Percentiles rank a stretch among this genome's conserved stretches.
phyloP scores from a whole-genome alignment of 2,888 invertebrate genomes.

The Watsonalla cultraria region DNA sequence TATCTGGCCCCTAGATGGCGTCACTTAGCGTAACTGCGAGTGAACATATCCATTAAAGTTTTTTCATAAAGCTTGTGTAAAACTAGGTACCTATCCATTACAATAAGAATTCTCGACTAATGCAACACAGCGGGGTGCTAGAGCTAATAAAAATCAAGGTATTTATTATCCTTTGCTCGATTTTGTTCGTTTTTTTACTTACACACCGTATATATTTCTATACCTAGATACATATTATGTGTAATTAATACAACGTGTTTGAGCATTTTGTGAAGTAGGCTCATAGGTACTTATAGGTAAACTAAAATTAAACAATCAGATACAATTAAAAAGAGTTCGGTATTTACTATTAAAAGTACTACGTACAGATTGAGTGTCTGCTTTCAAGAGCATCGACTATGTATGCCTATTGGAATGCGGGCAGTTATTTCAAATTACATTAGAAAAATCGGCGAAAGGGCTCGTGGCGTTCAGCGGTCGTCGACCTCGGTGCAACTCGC shows the following conservation, averaged over 20 bases:
- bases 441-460: conserved; percentile 48
- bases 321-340: too few species aligned
- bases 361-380: too few species aligned
- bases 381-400: background rate
- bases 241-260: too few species aligned
- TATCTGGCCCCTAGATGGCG: conserved; percentile 1
- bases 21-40: background rate
- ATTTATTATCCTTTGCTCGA: background rate
- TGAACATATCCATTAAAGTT: background rate
- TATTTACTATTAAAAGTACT: too few species aligned
- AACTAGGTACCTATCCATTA: background rate
- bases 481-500: conserved; percentile 40
- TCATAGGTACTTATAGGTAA: too few species aligned
- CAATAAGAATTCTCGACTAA: background rate
- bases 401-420: conserved; percentile 9
- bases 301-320: too few species aligned
- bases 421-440: conserved; percentile 26
- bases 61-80: background rate
- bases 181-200: background rate
- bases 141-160: background rate
- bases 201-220: background rate
- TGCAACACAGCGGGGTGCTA: background rate
- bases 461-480: conserved; percentile 49
- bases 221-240: too few species aligned
- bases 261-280: too few species aligned